Percentiles rank a stretch among this genome's conserved stretches.
These are phyloP conservation scores for Haemorhous mexicanus DNA, from an alignment of 2,113 vertebrate species.

Conservation along the genomic window DNA sequence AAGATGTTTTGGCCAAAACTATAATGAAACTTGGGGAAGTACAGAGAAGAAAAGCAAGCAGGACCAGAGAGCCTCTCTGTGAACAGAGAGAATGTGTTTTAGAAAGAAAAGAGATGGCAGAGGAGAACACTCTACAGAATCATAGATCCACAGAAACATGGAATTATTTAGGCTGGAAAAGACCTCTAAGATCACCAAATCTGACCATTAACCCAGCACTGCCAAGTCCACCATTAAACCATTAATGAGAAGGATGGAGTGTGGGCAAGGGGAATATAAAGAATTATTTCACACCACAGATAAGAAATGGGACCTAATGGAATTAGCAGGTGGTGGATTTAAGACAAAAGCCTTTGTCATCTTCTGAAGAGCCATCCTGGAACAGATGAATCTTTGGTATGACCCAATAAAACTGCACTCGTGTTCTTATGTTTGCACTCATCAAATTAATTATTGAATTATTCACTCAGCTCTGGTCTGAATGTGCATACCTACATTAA, in stretches of 20 bases:
- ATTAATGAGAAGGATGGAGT: background rate
- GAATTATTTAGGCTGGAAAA: background rate
- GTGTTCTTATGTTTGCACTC: slow-evolving; percentile 1
- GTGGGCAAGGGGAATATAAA: background rate
- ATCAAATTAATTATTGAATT: slow-evolving; percentile 43
- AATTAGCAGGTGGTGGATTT: slow-evolving; percentile 2
- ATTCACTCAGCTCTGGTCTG: slow-evolving; percentile 11
- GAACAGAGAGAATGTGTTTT: background rate
- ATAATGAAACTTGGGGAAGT: background rate
- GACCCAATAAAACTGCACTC: background rate
- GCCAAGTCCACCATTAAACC: background rate
- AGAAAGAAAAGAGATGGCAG: background rate
- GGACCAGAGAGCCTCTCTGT: background rate
- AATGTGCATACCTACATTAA: slow-evolving; percentile 39
- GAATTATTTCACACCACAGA: background rate
- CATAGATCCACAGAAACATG: background rate
- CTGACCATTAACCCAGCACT: rapidly evolving
- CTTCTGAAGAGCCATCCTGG: background rate
- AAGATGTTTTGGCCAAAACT: background rate
- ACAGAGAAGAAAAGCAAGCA: background rate
- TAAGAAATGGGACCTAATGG: background rate
- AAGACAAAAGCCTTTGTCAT: slow-evolving; percentile 9
- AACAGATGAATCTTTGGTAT: slow-evolving; percentile 14
- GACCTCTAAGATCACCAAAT: background rate
- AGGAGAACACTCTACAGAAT: background rate